A percentile compares a stretch with the other conserved stretches of the same genome.
Conservation (phyloP, 2,113 vertebrate species). For the Arothron firmamentum region DNA sequence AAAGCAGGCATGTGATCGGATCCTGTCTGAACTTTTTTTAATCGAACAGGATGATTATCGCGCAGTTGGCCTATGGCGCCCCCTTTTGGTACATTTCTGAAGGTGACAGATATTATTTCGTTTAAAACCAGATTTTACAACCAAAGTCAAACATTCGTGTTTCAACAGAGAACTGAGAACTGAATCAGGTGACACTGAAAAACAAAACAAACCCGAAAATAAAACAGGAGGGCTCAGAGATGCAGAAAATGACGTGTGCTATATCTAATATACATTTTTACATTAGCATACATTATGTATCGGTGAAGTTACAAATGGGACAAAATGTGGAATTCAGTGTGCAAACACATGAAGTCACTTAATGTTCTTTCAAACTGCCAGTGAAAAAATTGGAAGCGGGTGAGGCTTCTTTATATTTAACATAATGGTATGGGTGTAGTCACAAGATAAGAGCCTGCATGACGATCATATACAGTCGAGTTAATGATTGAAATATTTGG, state of each 20-base stretch:
- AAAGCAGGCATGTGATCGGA: no score
- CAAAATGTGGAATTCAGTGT: no score
- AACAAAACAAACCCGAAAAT: neutral
- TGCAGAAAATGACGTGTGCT: no score
- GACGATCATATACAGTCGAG: neutral
- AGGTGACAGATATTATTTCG: slow-evolving; percentile 14
- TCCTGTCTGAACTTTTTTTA: no score
- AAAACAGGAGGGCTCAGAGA: neutral
- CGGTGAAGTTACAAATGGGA: no score
- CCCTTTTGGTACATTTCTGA: slow-evolving; percentile 41
- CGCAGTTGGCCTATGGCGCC: slow-evolving; percentile 62
- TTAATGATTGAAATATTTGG: slow-evolving; percentile 15
- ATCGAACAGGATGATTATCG: no score
- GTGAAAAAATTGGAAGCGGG: slow-evolving; percentile 9
- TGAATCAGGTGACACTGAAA: neutral
- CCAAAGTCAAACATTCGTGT: no score
- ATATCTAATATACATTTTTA: no score
- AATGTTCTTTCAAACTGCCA: neutral
- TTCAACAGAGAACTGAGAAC: no score
- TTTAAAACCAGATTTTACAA: neutral
- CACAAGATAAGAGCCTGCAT: slow-evolving; percentile 10
- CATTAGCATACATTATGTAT: no score
- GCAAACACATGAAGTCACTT: neutral
- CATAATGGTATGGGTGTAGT: slow-evolving; percentile 1
- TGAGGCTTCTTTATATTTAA: neutral